A percentile compares a stretch with the other conserved stretches of the same genome.
Conservation (phyloP, 2,888 invertebrate genomes). For the Sinotaia quadrata region DNA sequence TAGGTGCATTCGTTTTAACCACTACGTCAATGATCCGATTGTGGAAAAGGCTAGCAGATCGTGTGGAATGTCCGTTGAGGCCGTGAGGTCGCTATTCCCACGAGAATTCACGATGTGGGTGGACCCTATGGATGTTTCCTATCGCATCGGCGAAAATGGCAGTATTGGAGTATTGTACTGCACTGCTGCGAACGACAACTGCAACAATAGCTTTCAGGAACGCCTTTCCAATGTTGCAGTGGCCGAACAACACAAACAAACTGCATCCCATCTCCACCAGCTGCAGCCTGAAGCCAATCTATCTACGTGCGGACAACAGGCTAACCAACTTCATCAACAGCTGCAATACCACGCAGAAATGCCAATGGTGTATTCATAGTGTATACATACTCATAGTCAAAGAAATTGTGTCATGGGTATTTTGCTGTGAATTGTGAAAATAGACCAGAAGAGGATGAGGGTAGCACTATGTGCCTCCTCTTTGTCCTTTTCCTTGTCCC, state of each 20-base stretch:
- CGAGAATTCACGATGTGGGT: constrained; percentile 84
- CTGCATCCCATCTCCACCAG: neutral
- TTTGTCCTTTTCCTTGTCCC: neutral
- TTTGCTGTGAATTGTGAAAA: constrained; percentile 7
- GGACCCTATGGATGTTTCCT: constrained; percentile 82
- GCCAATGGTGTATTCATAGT: constrained; percentile 5
- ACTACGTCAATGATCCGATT: constrained; percentile 55
- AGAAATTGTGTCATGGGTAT: constrained; percentile 9
- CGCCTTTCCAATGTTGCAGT: neutral
- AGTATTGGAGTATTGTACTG: constrained; percentile 76
- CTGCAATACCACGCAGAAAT: constrained; percentile 1
- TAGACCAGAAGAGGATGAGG: constrained; percentile 3
- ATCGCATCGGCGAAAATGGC: constrained; percentile 79
- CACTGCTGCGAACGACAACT: neutral
- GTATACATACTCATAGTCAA: neutral
- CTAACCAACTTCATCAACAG: neutral
- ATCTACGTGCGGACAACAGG: constrained; percentile 12
- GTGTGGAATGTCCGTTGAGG: constrained; percentile 77
- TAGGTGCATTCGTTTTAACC: constrained; percentile 81
- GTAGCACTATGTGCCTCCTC: neutral
- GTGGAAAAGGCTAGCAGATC: constrained; percentile 73
- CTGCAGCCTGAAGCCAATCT: neutral
- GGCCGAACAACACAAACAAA: neutral
- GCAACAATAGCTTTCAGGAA: neutral
- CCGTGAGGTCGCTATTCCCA: constrained; percentile 75